Conservation (phyloP, 2,888 invertebrate genomes). For the Agelastica alni region DNA sequence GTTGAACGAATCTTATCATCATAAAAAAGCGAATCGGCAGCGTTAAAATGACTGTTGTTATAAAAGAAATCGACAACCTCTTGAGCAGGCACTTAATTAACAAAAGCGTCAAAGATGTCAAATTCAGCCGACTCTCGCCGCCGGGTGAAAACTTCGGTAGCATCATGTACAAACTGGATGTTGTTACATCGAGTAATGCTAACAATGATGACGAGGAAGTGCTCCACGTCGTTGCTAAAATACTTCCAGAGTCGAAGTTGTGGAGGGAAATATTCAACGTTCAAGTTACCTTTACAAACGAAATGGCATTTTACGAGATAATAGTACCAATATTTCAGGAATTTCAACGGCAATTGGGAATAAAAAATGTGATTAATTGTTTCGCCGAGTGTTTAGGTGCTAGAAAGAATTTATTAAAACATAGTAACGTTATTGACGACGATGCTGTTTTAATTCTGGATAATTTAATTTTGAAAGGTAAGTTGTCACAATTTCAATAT, state of each 20-base stretch:
- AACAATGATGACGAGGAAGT: constrained; percentile 3
- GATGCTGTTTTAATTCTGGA: constrained; percentile 63
- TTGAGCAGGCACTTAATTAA: not conserved
- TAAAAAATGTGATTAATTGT: constrained; percentile 55
- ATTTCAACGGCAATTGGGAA: constrained; percentile 57
- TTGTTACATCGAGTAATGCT: constrained; percentile 49
- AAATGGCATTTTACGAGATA: constrained; percentile 58
- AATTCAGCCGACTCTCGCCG: constrained; percentile 8
- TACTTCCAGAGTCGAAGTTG: constrained; percentile 23
- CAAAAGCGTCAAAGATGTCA: constrained; percentile 5
- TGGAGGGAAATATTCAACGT: constrained; percentile 56
- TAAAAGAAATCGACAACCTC: not conserved
- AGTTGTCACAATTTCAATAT: too few relatives aligned
- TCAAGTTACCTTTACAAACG: constrained; percentile 58
- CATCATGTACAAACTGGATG: constrained; percentile 57
- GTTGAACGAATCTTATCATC: too few relatives aligned
- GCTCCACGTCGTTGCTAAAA: constrained; percentile 54
- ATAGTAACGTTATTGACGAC: constrained; percentile 54
- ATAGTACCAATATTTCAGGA: constrained; percentile 51
- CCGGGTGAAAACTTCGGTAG: constrained; percentile 66
- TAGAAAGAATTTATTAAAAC: constrained; percentile 53
- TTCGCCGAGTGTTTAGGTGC: constrained; percentile 61
- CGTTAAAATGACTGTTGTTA: too few relatives aligned
- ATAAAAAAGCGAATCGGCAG: too few relatives aligned
- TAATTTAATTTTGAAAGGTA: constrained; percentile 58